phyloP scores from a whole-genome alignment of 64 coral and sea anemone species.

The Anthopleura sola region DNA sequence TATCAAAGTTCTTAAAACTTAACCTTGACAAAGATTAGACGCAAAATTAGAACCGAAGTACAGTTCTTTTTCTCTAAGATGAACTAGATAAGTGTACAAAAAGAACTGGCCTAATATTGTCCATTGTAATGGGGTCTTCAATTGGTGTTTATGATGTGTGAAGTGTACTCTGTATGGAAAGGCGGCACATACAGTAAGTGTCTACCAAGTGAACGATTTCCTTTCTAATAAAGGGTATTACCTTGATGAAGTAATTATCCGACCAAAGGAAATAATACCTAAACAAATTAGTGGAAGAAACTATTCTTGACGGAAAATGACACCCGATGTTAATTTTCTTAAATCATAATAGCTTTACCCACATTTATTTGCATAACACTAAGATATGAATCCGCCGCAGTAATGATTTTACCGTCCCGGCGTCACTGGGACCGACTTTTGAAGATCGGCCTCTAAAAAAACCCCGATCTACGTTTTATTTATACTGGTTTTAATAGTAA shows the following conservation, averaged over 20 bases:
- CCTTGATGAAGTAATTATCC: constrained; percentile 13
- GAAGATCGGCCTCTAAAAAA: neutral
- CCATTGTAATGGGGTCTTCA: neutral
- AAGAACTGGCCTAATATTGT: neutral
- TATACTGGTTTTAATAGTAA: neutral
- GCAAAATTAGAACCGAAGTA: neutral
- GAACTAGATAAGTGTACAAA: neutral
- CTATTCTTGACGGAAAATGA: constrained; percentile 10
- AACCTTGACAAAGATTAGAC: neutral
- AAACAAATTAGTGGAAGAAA: constrained; percentile 12
- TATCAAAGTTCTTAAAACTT: neutral
- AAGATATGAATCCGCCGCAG: neutral
- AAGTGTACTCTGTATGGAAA: neutral
- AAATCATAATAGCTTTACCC: neutral
- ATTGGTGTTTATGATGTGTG: constrained; percentile 6
- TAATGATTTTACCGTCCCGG: neutral
- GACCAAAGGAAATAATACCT: neutral
- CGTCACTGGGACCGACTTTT: neutral
- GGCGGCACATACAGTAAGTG: neutral
- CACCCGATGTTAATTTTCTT: constrained; percentile 3
- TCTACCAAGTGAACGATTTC: constrained; percentile 1
- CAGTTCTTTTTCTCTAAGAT: neutral
- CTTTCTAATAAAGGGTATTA: constrained; percentile 16
- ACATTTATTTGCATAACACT: constrained; percentile 7
- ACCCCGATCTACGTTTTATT: neutral